Evolutionary conservation across 2,113 vertebrate species (phyloP).

Genomic region (Cryptomyrus ogoouensis): DNA sequence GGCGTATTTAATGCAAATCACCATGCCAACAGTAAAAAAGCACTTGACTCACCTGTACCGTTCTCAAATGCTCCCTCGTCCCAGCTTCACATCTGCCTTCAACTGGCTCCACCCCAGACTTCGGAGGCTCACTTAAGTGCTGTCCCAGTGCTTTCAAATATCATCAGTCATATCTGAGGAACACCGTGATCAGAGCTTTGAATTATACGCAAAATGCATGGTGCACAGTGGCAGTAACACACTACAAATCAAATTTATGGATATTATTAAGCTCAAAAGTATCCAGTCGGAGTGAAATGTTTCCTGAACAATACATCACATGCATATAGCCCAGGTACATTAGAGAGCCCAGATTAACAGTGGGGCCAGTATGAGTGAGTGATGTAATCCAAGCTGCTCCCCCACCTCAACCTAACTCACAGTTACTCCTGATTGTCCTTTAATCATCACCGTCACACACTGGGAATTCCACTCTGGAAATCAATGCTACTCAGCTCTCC

Average conservation of each 20-base stretch:
- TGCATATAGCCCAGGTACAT: conserved; percentile 4
- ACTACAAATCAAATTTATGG: conserved; percentile 17
- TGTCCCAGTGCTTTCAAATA: background rate
- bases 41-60: background rate
- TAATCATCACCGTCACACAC: conserved; percentile 19
- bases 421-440: background rate
- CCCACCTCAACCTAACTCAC: background rate
- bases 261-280: background rate
- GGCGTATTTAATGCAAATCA: conserved; percentile 55
- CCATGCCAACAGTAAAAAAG: conserved; percentile 34
- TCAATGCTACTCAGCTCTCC: background rate
- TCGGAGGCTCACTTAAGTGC: background rate
- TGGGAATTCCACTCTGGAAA: conserved; percentile 1
- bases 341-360: background rate
- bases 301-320: background rate
- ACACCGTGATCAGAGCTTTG: background rate
- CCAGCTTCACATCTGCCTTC: background rate
- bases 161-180: background rate
- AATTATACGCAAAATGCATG: conserved; percentile 1
- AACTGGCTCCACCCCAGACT: background rate
- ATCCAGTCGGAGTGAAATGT: background rate
- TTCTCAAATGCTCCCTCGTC: background rate
- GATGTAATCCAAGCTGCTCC: background rate
- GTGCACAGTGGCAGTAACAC: conserved; percentile 21
- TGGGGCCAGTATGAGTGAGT: background rate